Conservation (phyloP, 2,113 vertebrate species). For the Tetraodon nigroviridis region DNA sequence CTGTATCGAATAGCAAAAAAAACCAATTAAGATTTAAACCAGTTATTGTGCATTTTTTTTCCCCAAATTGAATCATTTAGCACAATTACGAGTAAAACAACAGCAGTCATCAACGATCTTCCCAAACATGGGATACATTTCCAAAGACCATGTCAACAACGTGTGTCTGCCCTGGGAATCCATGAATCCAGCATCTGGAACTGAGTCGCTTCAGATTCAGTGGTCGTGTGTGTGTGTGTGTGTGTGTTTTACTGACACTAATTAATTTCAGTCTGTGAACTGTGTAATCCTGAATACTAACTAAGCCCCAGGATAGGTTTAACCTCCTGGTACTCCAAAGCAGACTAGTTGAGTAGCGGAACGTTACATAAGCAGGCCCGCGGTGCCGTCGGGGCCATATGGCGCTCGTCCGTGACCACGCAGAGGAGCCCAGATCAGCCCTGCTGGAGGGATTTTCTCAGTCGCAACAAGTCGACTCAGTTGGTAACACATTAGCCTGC, state of each 20-base stretch:
- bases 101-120: no score
- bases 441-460: slow-evolving; percentile 39
- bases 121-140: no score
- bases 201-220: no score
- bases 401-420: slow-evolving; percentile 37
- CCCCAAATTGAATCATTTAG: no score
- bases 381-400: slow-evolving; percentile 35
- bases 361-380: slow-evolving; percentile 36
- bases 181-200: no score
- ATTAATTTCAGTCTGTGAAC: not conserved
- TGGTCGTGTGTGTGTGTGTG: no score
- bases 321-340: not conserved
- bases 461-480: slow-evolving; percentile 27
- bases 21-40: no score
- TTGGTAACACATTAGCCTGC: slow-evolving; percentile 29
- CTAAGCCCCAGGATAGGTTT: not conserved
- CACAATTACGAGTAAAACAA: no score
- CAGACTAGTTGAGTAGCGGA: slow-evolving; percentile 9
- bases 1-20: no score
- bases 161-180: no score
- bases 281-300: not conserved
- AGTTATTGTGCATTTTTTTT: no score
- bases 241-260: not conserved
- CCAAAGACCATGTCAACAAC: no score
- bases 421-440: slow-evolving; percentile 21